phyloP scores from a whole-genome alignment of 1,140 invertebrate genomes.

The Sinella curviseta region DNA sequence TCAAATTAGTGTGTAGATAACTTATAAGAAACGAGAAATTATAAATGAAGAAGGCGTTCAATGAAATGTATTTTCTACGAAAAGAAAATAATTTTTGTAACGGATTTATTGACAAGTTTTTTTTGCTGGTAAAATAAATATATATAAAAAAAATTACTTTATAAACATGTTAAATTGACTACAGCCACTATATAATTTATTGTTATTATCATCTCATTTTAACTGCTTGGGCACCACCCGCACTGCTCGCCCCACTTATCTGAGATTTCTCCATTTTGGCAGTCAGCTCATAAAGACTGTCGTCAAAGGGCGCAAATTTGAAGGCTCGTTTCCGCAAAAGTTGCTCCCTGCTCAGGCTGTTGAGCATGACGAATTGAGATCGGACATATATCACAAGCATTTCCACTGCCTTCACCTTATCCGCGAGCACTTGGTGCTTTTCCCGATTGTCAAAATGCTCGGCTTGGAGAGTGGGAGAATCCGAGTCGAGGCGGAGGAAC shows the following conservation, averaged over 20 bases:
- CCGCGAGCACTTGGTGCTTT: slow-evolving; percentile 34
- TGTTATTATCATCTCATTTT: not conserved
- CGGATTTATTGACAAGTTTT: too few species aligned
- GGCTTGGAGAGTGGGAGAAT: not conserved
- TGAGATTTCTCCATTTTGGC: not conserved
- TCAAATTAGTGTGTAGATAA: too few species aligned
- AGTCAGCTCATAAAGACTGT: slow-evolving; percentile 20
- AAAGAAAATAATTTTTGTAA: too few species aligned
- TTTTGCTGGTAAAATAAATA: not conserved
- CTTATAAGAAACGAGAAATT: too few species aligned
- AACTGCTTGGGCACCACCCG: not conserved
- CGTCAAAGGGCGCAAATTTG: slow-evolving; percentile 40
- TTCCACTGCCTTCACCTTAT: slow-evolving; percentile 39
- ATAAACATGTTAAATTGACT: not conserved
- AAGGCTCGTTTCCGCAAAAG: slow-evolving; percentile 29
- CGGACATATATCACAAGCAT: slow-evolving; percentile 46
- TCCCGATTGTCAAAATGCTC: slow-evolving; percentile 36
- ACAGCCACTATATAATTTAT: too few species aligned
- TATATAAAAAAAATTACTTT: not conserved
- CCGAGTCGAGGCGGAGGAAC: slow-evolving; percentile 61
- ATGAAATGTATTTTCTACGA: not conserved
- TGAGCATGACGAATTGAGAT: slow-evolving; percentile 38
- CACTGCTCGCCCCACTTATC: not conserved
- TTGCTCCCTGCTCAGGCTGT: slow-evolving; percentile 31
- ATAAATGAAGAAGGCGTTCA: too few species aligned